Base-by-base conservation (phyloP, 2,113 vertebrate genomes). In the Paradoxurus hermaphroditus region DNA sequence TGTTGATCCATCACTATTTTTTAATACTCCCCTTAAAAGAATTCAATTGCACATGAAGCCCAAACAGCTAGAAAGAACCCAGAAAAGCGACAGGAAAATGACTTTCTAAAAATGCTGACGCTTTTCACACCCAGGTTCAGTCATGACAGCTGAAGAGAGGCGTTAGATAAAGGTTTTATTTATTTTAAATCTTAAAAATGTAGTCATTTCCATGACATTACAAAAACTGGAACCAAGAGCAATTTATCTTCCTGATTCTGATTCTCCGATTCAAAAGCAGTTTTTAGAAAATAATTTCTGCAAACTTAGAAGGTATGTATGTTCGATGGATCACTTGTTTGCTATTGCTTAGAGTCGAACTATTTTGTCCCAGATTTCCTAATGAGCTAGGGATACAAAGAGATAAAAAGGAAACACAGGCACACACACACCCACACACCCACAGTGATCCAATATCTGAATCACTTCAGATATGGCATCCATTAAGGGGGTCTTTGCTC, bases 401-500 rank as follows among this genome's bases (percentile, higher is more conserved):
- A 95, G 39, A 90, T 44, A 93, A 93, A 88, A 90, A 63, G 31
- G 18, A 79, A 72, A 63, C 46, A 53, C 51, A 83, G 39, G 27
- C 18, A 78, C 72, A 90, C 56, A 36, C 19, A 14, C 11, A 15
- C 36, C 11, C 25, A n/a, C 36, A 9, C 19, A 9, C 68, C 94
- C 18, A 83, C 51, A 97, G 86, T 14, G 6, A 95, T 77, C 44
- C 73, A 77, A 6, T n/a, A n/a, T 34, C 39, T 82, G 56, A 98
- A 2, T 5, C 85, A 97, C 67, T 7, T 99, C 97, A 98, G 96
- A 98, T 95, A 68, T 99, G 98, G 98, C 98, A 99, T 97, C 99
- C 99, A 95, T 99, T 98, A 97, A 98, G 98, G 97, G 98, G 99
- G 93, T 98, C 98, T 98, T 99, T 98, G 97, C 98, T 98, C 70